A percentile compares a stretch with the other conserved stretches of the same genome.
Conservation (phyloP, 2,888 invertebrate species). For the Agrilus mali region DNA sequence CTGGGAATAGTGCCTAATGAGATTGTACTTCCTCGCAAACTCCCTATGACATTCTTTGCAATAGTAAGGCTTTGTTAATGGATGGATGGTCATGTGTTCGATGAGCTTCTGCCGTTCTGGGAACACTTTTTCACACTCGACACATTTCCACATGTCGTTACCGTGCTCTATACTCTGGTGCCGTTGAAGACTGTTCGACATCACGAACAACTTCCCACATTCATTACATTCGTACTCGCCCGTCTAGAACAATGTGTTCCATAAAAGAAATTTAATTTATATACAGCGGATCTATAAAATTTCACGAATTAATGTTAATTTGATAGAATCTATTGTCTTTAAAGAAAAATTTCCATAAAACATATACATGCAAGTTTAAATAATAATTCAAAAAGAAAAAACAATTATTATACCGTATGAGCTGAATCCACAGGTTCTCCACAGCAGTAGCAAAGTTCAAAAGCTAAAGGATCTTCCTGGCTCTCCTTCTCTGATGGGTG, state of each 20-base stretch:
- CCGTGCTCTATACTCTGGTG: conserved; percentile 59
- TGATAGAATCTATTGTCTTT: too few relatives aligned
- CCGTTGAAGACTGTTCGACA: conserved; percentile 48
- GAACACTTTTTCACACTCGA: conserved; percentile 54
- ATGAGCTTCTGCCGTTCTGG: conserved; percentile 46
- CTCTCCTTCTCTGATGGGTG: conserved; percentile 19
- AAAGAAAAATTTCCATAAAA: not conserved
- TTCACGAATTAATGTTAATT: not conserved
- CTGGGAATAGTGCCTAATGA: conserved; percentile 55
- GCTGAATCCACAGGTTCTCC: conserved; percentile 43
- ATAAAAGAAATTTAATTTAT: conserved; percentile 2
- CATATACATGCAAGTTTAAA: not conserved
- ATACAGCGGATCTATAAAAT: conserved; percentile 4
- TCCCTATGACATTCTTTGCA: conserved; percentile 58
- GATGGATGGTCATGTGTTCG: conserved; percentile 56
- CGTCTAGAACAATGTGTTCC: conserved; percentile 24
- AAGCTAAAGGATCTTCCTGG: conserved; percentile 27
- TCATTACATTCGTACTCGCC: conserved; percentile 42
- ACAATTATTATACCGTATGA: conserved; percentile 35
- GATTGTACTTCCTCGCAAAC: conserved; percentile 65
- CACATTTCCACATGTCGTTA: conserved; percentile 45
- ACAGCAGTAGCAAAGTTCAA: conserved; percentile 42
- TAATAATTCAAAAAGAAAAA: conserved; percentile 5
- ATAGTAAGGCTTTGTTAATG: conserved; percentile 44
- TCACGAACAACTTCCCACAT: conserved; percentile 63